Evolutionary conservation across 2,797 vertebrate genomes (phyloP).

Genomic region (Lateolabrax maculatus): DNA sequence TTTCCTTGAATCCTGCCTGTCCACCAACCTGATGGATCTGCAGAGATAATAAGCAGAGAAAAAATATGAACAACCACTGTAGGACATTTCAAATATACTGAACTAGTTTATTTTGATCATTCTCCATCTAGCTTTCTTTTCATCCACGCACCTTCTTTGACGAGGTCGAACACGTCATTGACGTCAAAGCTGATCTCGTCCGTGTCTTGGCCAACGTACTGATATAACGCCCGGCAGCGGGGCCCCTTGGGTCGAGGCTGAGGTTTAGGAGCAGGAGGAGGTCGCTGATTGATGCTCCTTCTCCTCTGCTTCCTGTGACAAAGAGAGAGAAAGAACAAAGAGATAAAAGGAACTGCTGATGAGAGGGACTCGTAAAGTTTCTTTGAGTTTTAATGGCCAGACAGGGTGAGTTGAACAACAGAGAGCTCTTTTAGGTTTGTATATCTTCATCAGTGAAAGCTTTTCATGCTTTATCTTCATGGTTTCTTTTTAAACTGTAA

Average conservation of each 20-base stretch:
- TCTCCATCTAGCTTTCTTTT: background rate
- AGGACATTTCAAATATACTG: no score
- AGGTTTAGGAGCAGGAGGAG: constrained; percentile 90
- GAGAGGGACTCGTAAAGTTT: background rate
- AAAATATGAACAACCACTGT: background rate
- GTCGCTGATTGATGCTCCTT: constrained; percentile 88
- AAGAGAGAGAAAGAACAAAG: background rate
- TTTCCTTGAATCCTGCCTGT: constrained; percentile 90
- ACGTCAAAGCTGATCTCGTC: constrained; percentile 95
- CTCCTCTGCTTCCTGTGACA: constrained; percentile 90
- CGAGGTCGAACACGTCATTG: constrained; percentile 91
- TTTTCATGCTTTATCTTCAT: background rate
- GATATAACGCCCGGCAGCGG: constrained; percentile 91
- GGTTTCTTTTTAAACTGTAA: background rate
- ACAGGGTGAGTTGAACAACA: background rate
- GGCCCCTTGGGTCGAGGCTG: constrained; percentile 83
- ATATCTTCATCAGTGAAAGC: background rate
- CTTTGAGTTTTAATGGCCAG: background rate
- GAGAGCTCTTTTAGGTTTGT: background rate
- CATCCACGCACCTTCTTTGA: constrained; percentile 89
- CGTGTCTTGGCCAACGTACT: constrained; percentile 93
- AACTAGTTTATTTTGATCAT: background rate
- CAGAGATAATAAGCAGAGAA: constrained; percentile 14
- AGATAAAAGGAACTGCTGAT: background rate
- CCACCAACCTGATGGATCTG: constrained; percentile 97